Conservation (phyloP, 2,888 invertebrate species). For the Heliconius erato region DNA sequence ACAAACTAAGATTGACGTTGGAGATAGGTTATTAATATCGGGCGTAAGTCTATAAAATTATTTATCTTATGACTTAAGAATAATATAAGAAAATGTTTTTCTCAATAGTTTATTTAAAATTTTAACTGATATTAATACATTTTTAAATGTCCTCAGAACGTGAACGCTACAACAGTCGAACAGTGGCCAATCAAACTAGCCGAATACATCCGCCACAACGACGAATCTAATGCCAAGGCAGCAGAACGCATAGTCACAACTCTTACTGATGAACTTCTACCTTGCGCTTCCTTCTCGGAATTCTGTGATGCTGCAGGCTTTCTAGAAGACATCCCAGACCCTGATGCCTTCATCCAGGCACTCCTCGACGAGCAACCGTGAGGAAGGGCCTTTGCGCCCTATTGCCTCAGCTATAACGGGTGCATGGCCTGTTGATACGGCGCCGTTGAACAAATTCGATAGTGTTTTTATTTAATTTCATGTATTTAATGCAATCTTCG, state of each 20-base stretch:
- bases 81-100: too few species aligned
- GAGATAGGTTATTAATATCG: too few species aligned
- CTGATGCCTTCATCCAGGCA: conserved; percentile 81
- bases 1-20: too few species aligned
- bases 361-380: conserved; percentile 74
- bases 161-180: conserved; percentile 89
- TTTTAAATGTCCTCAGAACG: conserved; percentile 81
- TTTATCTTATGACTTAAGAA: too few species aligned
- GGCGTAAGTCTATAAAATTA: too few species aligned
- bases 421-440: conserved; percentile 66
- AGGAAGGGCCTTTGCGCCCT: conserved; percentile 63
- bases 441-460: conserved; percentile 49
- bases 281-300: conserved; percentile 95
- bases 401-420: conserved; percentile 68
- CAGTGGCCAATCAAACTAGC: conserved; percentile 96
- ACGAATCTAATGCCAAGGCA: conserved; percentile 94
- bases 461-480: conserved; percentile 34
- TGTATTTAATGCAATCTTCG: background rate
- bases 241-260: conserved; percentile 93
- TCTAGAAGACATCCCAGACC: conserved; percentile 88
- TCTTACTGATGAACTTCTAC: conserved; percentile 95
- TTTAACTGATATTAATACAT: background rate
- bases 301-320: conserved; percentile 97
- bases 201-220: conserved; percentile 97
- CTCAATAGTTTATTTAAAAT: too few species aligned